phyloP scores from a whole-genome alignment of 1,140 invertebrate species.

The Drosophila lacertosa region DNA sequence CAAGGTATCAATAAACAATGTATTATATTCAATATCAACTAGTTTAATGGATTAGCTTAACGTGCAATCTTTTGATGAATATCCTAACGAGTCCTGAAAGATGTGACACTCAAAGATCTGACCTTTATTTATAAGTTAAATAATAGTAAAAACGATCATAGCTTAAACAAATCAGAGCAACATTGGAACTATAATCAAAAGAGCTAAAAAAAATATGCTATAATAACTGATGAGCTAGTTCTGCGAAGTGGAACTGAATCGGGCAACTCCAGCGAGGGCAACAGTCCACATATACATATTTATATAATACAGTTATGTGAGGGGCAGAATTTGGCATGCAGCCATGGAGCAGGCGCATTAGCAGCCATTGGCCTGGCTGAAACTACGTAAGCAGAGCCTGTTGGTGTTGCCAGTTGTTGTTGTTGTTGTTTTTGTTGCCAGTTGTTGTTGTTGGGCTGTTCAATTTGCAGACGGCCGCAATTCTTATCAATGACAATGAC shows the following conservation, averaged over 20 bases:
- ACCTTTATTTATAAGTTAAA: too few relatives aligned
- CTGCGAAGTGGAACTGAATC: slow-evolving; percentile 5
- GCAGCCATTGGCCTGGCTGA: slow-evolving; percentile 11
- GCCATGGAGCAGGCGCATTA: slow-evolving; percentile 51
- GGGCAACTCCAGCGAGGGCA: neutral
- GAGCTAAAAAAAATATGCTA: neutral
- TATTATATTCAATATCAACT: slow-evolving; percentile 63
- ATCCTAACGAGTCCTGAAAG: too few relatives aligned
- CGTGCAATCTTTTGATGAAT: too few relatives aligned
- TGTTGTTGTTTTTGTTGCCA: slow-evolving; percentile 4
- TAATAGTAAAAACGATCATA: too few relatives aligned
- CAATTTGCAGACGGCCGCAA: slow-evolving; percentile 51
- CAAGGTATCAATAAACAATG: slow-evolving; percentile 69
- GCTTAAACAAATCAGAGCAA: too few relatives aligned
- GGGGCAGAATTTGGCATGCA: slow-evolving; percentile 36
- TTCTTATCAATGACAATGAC: slow-evolving; percentile 80
- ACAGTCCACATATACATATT: slow-evolving; percentile 20
- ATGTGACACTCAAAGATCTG: too few relatives aligned
- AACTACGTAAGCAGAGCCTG: slow-evolving; percentile 60
- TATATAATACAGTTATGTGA: slow-evolving; percentile 6
- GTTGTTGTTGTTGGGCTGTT: neutral
- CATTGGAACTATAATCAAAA: too few relatives aligned
- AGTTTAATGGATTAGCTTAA: neutral
- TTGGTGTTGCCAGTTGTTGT: neutral
- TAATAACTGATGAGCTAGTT: neutral